These are phyloP conservation scores for Mionectes macconnelli DNA, from an alignment of 2,113 vertebrate species.

Conservation along the genomic window DNA sequence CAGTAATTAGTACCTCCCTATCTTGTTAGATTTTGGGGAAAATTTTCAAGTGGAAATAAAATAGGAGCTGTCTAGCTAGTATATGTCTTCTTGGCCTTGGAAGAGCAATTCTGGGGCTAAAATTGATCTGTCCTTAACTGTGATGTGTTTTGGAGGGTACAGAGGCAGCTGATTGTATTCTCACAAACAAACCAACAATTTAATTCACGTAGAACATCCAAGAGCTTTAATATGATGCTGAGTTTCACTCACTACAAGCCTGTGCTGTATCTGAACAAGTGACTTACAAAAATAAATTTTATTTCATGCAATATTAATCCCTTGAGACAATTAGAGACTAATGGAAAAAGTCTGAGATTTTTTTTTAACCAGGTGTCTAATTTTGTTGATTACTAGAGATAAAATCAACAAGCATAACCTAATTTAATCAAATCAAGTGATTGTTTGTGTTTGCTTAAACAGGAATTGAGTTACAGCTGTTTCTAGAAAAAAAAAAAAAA, in stretches of 20 bases:
- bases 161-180: not conserved
- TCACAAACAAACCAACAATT: not conserved
- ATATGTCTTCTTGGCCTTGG: not conserved
- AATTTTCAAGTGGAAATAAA: not conserved
- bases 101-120: not conserved
- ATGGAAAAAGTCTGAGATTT: constrained; percentile 10
- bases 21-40: not conserved
- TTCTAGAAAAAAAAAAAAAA: not conserved
- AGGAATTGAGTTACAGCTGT: constrained; percentile 50
- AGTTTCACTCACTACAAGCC: not conserved
- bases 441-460: constrained; percentile 51
- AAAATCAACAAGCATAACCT: constrained; percentile 52
- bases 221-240: not conserved
- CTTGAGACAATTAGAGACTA: constrained; percentile 39
- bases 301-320: constrained; percentile 54
- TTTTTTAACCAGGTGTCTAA: constrained; percentile 2
- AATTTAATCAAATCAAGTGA: constrained; percentile 62
- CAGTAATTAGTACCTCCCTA: not conserved
- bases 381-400: constrained; percentile 50
- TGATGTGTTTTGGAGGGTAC: not conserved
- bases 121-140: not conserved
- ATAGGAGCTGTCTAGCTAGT: not conserved
- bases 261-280: not conserved
- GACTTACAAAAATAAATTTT: constrained; percentile 3
- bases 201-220: not conserved